Evolutionary conservation across 1,140 invertebrate species (phyloP), one percentile per base, ranked within the genome.

Genomic region (Pseudomyrmex cubaensis): DNA sequence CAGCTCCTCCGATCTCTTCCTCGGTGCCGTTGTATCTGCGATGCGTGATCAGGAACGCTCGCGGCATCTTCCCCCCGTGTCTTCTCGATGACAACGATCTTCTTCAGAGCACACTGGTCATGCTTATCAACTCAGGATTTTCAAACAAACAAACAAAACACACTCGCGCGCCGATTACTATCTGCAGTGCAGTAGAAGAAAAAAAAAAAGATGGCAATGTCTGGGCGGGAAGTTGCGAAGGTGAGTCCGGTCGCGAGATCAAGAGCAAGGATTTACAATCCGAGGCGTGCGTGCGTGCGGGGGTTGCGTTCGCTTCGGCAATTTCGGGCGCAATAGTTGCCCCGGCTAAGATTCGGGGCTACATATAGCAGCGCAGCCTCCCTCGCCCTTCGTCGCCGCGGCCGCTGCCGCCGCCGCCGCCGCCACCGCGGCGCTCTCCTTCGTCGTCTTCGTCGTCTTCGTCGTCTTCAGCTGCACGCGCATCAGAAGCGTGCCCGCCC

Each of bases 31-130:
- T 94, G 92, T 95, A 95, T 15, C 95, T 93, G 52, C 95, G 94
- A 82, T 95, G 95, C 3, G 95, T 95, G 85, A 95, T 95, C 22
- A 95, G 94, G 84, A 95, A 95, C 20, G 95, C 95, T 80, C 95
- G 93, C 67, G 95, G 95, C 95, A 95, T 95, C 54, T 93, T 89
- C 61, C 69, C 35, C 35, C 35, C 5, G 35, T 50, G 50, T 57
- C 22, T 44, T 82, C 57, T 70, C 15, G 61, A 52, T 10, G 35
- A 35, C 5, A 5, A 35, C 35, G 35, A 35, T 62, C 20, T 62
- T 46, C 25, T 12, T 52, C 20, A 46, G 20, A 69, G 56, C 63
- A 64, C 87, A 88, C 73, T 78, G 88, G 66, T 54, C 87, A 89
- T 88, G 61, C 64, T 74, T 52, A 12, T 74, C 73, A 72, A 76